Evolutionary conservation across 2,113 vertebrate species (phyloP).

Genomic region (Garra rufa): DNA sequence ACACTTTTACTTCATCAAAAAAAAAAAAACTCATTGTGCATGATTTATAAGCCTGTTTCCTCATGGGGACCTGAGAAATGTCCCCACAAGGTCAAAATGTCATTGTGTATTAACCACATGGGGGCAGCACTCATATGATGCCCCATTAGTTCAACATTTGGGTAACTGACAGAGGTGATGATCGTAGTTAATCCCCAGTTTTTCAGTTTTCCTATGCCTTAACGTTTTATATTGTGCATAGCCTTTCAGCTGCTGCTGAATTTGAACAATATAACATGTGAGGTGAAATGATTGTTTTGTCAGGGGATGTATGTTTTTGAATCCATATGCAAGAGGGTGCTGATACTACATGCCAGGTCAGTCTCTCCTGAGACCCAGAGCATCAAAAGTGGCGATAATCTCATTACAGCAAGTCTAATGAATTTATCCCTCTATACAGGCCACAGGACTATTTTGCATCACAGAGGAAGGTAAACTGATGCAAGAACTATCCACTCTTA

Average conservation of each 20-base stretch:
- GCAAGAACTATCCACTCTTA: neutral
- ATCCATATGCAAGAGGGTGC: neutral
- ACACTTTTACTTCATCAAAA: too few species aligned
- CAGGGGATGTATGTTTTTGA: neutral
- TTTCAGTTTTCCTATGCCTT: neutral
- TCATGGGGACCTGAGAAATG: too few species aligned
- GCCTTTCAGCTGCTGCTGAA: neutral
- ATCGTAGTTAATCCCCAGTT: neutral
- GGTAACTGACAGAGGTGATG: neutral
- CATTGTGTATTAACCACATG: slow-evolving; percentile 26
- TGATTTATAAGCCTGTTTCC: too few species aligned
- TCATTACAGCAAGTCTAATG: slow-evolving; percentile 51
- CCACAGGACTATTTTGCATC: slow-evolving; percentile 1
- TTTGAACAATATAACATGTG: neutral
- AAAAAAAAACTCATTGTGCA: too few species aligned
- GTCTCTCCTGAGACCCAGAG: neutral
- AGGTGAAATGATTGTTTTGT: neutral
- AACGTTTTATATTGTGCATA: neutral
- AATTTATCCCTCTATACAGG: slow-evolving; percentile 1
- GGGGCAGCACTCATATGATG: slow-evolving; percentile 31
- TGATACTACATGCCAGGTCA: slow-evolving; percentile 8
- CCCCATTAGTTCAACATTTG: neutral
- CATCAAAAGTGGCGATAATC: slow-evolving; percentile 42
- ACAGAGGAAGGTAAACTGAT: neutral
- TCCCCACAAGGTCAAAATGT: too few species aligned